Conservation (phyloP, 1,140 invertebrate species). For the Sitobion miscanthi region DNA sequence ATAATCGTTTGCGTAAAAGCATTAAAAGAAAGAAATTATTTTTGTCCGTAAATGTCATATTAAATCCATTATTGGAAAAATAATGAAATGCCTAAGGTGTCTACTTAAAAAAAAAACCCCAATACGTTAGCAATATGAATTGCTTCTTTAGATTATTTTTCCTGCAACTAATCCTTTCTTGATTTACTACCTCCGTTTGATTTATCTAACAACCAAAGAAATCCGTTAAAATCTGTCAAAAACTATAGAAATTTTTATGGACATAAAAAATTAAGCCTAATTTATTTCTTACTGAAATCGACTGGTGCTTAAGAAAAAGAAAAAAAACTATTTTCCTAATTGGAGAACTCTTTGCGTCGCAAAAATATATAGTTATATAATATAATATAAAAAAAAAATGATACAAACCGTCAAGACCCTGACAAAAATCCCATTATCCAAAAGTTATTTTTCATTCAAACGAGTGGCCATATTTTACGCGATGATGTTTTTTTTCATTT, state of each 20-base stretch:
- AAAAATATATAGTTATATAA: background rate
- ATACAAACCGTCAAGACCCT: background rate
- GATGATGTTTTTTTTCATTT: background rate
- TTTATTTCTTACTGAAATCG: background rate
- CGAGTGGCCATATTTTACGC: background rate
- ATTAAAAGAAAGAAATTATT: background rate
- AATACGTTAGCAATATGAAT: background rate
- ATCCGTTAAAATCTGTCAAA: background rate
- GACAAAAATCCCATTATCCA: slow-evolving; percentile 3
- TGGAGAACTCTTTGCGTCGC: background rate
- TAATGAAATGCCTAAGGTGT: background rate
- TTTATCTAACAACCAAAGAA: background rate
- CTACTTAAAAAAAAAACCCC: background rate
- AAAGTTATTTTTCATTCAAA: background rate
- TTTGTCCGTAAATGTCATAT: background rate
- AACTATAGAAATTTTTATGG: background rate
- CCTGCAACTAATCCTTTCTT: background rate
- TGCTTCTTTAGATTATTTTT: background rate
- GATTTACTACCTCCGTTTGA: background rate
- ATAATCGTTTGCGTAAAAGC: background rate
- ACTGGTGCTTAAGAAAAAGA: background rate
- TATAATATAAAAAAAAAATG: background rate
- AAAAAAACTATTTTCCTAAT: background rate
- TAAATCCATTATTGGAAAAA: background rate
- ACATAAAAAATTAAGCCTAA: background rate